Conservation (phyloP, 2,113 vertebrate species). For the Chaetodon auriga region DNA sequence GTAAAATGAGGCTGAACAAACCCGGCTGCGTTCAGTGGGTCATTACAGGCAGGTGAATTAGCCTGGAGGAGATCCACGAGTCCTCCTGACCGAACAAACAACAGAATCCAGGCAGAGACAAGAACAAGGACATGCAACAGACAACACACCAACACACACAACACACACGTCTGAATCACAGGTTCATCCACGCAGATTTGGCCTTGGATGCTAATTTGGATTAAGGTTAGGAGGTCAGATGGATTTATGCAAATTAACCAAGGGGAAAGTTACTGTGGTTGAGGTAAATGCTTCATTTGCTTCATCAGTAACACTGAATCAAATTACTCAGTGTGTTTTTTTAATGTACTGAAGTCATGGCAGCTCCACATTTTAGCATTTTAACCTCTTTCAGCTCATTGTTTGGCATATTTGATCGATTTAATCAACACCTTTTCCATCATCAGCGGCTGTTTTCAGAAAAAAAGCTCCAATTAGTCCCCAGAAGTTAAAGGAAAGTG, state of each 20-base stretch:
- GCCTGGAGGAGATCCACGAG: not conserved
- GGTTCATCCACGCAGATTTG: not conserved
- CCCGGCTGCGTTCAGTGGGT: not conserved
- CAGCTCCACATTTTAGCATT: no score
- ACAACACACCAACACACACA: not conserved
- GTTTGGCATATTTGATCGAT: no score
- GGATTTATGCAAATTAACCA: not conserved
- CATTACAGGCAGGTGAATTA: not conserved
- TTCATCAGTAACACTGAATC: not conserved
- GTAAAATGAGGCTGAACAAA: slow-evolving; percentile 4
- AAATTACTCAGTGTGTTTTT: no score
- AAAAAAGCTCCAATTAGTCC: no score
- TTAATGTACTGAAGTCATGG: no score
- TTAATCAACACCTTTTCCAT: no score
- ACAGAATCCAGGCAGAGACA: not conserved
- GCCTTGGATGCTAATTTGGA: not conserved
- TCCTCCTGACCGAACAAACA: not conserved
- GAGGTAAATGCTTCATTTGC: no score
- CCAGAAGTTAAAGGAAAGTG: no score
- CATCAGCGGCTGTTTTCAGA: no score
- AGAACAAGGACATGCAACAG: slow-evolving; percentile 2
- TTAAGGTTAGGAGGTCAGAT: not conserved
- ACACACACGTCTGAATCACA: slow-evolving; percentile 9
- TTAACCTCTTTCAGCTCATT: no score
- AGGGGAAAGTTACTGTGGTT: not conserved